Evolutionary conservation across 2,113 vertebrate genomes (phyloP), one percentile per base, ranked within the genome.

Genomic region (Barnardius zonarius): DNA sequence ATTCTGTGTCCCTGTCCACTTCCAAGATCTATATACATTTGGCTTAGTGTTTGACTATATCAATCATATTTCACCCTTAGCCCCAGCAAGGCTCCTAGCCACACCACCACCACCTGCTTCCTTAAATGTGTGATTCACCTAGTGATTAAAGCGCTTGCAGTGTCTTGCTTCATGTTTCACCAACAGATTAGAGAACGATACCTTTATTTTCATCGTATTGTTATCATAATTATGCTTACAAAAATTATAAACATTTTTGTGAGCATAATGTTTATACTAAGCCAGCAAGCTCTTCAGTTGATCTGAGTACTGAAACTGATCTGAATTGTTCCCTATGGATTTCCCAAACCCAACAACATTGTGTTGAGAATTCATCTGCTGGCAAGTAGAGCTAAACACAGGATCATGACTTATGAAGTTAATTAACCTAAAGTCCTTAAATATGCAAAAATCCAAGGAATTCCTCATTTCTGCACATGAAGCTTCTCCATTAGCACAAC

Each of bases 121-220:
- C 63, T 66, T n/a, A 23, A 30, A 15, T 0, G 10, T 1, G 0
- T 24, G 13, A 2, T 27, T 61, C 2, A 5, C 4, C 27, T 1
- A 33, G 31, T 5, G 17, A 41, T 51, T 35, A 52, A 61, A 77
- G 64, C 54, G 9, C 3, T 1, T 23, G 33, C 66, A 49, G n/a
- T 11, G 44, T 74, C 86, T 66, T 17, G 51, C 27, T 69, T 57
- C 27, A 2, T 8, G 19, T 10, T 69, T 27, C 6, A 64, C 25
- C 67, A 69, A 5, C 62, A 61, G 31, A 10, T 9, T 1, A 46
- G 17, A 46, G 77, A 87, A 89, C 62, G 49, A 63, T n/a, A 35
- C 62, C 48, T 66, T 51, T 9, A 17, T 28, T 27, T 66, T 7
- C 54, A 83, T 52, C 51, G 25, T 27, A 10, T 2, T 11, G 39